Evolutionary conservation across 2,797 vertebrate species (phyloP), one percentile per base, ranked within the genome.

Genomic region (Phrynocephalus vlangalii): DNA sequence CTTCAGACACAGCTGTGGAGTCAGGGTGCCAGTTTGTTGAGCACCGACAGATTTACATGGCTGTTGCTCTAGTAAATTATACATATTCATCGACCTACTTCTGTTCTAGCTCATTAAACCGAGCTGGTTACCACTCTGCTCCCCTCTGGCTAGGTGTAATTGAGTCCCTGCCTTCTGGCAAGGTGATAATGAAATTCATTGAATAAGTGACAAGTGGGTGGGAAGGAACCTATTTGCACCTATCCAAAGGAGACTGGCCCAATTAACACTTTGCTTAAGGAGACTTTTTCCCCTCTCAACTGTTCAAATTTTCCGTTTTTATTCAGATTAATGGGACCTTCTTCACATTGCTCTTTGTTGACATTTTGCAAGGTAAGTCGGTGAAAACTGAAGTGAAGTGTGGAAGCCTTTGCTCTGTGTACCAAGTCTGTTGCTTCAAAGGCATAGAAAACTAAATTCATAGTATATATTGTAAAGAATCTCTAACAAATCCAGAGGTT

Each of bases 171-270:
- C 91, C 92, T 93, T 84, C 60, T 89, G 87, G 90, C 90, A 91
- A 92, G 81, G 90, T 90, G 94, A 93, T 94, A 95, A 96, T 95
- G 93, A 91, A 92, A 94, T 92, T 85, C 4, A 30, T 84, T 86
- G 86, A 90, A 72, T 48, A 91, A 93, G 70, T 72, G 86, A 15
- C 90, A 91, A 90, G 81, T 86, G 83, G 92, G 91, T 87, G 90
- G 91, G 89, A 93, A 92, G 89, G 67, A 80, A 66, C 79, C 79
- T 91, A 92, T 91, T 93, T 89, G 84, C 52, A 89, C 79, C 91
- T 92, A 89, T 86, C 79, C 84, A 89, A 88, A 94, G 60, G 85
- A 89, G 92, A 93, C 90, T 91, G 89, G 90, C 77, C 93, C 93
- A 94, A 95, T 95, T 95, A 93, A 77, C 82, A 94, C 84, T 86